Base-by-base conservation (phyloP, 1,140 invertebrate genomes). In the Drosophila trapezifrons region DNA sequence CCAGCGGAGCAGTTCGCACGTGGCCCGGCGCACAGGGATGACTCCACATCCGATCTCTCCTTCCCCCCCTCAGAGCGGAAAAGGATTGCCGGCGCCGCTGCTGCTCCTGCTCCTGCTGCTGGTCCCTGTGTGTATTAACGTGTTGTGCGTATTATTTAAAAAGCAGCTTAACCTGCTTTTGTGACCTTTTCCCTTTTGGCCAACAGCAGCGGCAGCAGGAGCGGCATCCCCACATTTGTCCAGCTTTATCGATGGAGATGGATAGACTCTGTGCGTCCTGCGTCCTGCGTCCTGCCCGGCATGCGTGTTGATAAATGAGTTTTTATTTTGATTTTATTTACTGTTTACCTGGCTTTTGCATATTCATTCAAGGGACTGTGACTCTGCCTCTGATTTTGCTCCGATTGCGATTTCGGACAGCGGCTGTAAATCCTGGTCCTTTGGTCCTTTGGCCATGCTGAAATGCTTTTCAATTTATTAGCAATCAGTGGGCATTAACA, bases 81-180 rank as follows among this genome's bases (percentile, higher is more conserved):
- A 62, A 62, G 58, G 46, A 52, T 62, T 62, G 45, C 17, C 25
- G 4, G n/a, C n/a, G n/a, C n/a, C n/a, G n/a, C n/a, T n/a, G n/a
- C n/a, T n/a, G n/a, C n/a, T n/a, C n/a, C n/a, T n/a, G n/a, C n/a
- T n/a, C n/a, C n/a, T 51, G 27, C 47, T 29, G 47, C 17, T 20
- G 18, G 18, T 37, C 55, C 60, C 22, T 18, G 49, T 71, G 38
- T 43, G 71, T 64, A 77, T 85, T 78, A 86, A 78, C 79, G 74
- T 86, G 69, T 74, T 81, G 77, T 81, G 77, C 81, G 78, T 80
- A 78, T 81, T 86, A 86, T 85, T 85, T 81, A 79, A 79, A 87
- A 87, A 77, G 83, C 80, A 89, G 84, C 84, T 89, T 89, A 89
- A 89, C 84, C 84, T 80, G 85, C 84, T 89, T 89, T 89, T 84